Base-by-base conservation (phyloP, 2,113 vertebrate species). In the Dipodomys merriami region DNA sequence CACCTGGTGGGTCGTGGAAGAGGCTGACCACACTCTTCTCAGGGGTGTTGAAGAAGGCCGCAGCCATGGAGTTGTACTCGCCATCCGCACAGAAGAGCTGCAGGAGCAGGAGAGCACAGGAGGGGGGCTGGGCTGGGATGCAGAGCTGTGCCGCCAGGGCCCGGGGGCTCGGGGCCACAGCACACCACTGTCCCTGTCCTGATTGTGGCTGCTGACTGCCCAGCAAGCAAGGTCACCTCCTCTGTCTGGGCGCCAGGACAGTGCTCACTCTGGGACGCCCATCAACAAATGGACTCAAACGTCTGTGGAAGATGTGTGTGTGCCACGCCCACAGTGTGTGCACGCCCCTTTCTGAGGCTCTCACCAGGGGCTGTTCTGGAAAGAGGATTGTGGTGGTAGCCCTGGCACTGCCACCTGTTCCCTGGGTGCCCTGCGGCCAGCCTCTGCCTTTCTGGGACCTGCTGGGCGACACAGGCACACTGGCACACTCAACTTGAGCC, bases 1-100 rank as follows among this genome's bases (percentile, higher is more conserved):
- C 65, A 99, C 99, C 99, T 98, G 99, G 98, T 29, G 98, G 98
- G 94, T 99, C 99, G 35, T 99, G 99, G 97, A 99, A 99, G 44
- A 99, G 99, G 94, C 98, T 99, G 46, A 99, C 99, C 0, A 99
- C 99, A 0, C 99, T 99, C 95, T 97, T 99, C 98, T 99, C 99
- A 0, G 99, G 99, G 10, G 99, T 99, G 97, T 99, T 99, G 96
- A 99, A 99, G 98, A 99, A 99, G 82, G 99, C 97, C 0, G 99
- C 99, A 1, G 99, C 99, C 99, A 99, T 99, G 2, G 99, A 98
- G 95, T 99, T 99, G 96, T 99, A 99, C 95, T 99, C 99, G 22
- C 99, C 99, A 83, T 99, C 99, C 6, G 98, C 98, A 91, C 99
- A 99, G 97, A 99, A 99, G 74, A 99, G 98, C 99, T 99, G 96